Base-by-base conservation (phyloP, 2,888 invertebrate species). In the Mimumesa dahlbomi region DNA sequence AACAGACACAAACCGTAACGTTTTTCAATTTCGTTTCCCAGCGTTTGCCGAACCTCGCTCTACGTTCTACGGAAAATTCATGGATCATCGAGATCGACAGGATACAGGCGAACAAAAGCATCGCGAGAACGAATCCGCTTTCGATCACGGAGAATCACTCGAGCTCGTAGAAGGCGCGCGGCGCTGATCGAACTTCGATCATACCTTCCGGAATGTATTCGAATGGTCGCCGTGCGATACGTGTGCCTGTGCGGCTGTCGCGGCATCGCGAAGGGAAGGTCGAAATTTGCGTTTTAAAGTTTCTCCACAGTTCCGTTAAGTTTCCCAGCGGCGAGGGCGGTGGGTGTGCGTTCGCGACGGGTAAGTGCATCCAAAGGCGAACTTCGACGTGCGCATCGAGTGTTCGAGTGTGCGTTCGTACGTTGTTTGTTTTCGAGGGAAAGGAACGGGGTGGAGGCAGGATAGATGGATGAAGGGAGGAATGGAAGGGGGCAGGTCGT, bases 201-300 rank as follows among this genome's bases (percentile, higher is more conserved):
- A 34, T 50, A 36, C 22, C 43, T 34, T 19, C 14, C 38, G 68
- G 49, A 59, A 66, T 54, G 67, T 54, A 59, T 69, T 66, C 67
- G 58, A 68, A 65, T 58, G 29, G 36, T 25, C 7, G 61, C 36
- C 34, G 38, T 52, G 46, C 63, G 54, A 22, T 46, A 38, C 40
- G 14, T 13, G 36, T n/a, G 40, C 31, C 22, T 31, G 45, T n/a
- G 18, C 14, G 5, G 18, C 6, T 2, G 7, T 22, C 13, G 11
- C n/a, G 43, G 18, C 29, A 50, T 58, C 58, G 50, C 40, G 13
- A 21, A 3, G 53, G 40, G 31, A 48, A 61, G 72, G 43, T 67
- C 42, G 71, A 79, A 79, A 79, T 82, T 82, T 81, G 82, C 76
- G 81, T 82, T 81, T 81, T 77, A 81, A 82, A 81, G 81, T 83